Evolutionary conservation across 2,113 vertebrate species (phyloP), one percentile per base, ranked within the genome.

Genomic region (Shinisaurus crocodilurus): DNA sequence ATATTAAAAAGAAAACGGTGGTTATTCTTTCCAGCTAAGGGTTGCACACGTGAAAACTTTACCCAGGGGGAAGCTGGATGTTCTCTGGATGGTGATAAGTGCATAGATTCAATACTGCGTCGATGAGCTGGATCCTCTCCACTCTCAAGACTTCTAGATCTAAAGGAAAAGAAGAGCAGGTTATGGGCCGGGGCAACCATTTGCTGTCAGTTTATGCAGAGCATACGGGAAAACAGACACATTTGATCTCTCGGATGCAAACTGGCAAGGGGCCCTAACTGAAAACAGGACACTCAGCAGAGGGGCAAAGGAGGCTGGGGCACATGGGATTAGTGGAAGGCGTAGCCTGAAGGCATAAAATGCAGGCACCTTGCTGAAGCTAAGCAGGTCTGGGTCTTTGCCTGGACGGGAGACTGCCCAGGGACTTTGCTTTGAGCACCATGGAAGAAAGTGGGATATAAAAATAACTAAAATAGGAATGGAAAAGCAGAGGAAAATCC

Each of bases 51-150:
- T 86, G 43, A 72, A 90, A 45, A 5, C 20, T 93, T 92, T 97
- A 99, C 99, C 99, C 99, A 0, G 98, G 96, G 0, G 99, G 99
- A 15, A 99, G 98, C 96, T 99, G 99, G 91, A 99, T 99, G 95
- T 99, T 99, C 96, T 99, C 99, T 0, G 99, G 99, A 91, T 99
- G 99, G 93, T 99, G 99, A 32, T 99, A 99, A 91, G 99, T 99
- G 94, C 99, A 99, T 87, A 99, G 97, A 94, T 99, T 99, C 90
- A 99, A 97, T 65, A 99, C 99, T 0, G 99, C 99, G 34, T 99
- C 99, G 0, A 99, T 98, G 79, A 99, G 97, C 90, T 99, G 99
- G 93, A 99, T 98, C 94, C 99, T 97, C 93, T 99, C 99, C 93
- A 99, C 99, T 91, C 97, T 98, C 96, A 99, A 96, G 90, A 99